These are phyloP conservation scores for Choloepus hoffmanni DNA, from an alignment of 2,113 vertebrate genomes.

Conservation along the genomic window DNA sequence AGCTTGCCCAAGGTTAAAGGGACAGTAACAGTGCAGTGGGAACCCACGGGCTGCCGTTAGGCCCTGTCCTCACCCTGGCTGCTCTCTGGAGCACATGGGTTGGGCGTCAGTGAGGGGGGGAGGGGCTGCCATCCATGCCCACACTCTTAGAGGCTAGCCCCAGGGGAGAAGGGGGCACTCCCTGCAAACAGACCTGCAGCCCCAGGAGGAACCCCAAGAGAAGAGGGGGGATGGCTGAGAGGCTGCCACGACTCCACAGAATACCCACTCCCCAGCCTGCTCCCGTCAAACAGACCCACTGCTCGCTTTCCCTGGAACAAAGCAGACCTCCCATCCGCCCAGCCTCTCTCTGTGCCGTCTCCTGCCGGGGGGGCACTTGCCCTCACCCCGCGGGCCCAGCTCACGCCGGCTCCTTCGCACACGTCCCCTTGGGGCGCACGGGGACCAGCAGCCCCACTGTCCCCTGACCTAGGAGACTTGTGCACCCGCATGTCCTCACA, in stretches of 20 bases:
- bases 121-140: not conserved
- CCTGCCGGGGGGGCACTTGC: too few relatives aligned
- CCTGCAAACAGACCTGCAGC: not conserved
- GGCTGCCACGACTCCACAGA: not conserved
- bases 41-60: too few relatives aligned
- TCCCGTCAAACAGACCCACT: too few relatives aligned
- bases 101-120: too few relatives aligned
- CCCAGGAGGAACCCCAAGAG: not conserved
- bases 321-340: too few relatives aligned
- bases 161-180: not conserved
- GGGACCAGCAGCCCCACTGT: too few relatives aligned
- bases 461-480: too few relatives aligned
- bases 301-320: too few relatives aligned
- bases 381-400: too few relatives aligned
- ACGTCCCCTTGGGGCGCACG: not conserved
- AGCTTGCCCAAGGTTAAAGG: not conserved
- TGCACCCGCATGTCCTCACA: not conserved
- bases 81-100: too few relatives aligned
- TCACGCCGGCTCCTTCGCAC: accelerated
- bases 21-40: not conserved
- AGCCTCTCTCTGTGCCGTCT: too few relatives aligned
- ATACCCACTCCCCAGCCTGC: too few relatives aligned
- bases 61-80: not conserved
- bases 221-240: not conserved
- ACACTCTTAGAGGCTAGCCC: not conserved